Evolutionary conservation across 2,888 invertebrate genomes (phyloP), one percentile per base, ranked within the genome.

Genomic region (Yponomeuta plumbellus): DNA sequence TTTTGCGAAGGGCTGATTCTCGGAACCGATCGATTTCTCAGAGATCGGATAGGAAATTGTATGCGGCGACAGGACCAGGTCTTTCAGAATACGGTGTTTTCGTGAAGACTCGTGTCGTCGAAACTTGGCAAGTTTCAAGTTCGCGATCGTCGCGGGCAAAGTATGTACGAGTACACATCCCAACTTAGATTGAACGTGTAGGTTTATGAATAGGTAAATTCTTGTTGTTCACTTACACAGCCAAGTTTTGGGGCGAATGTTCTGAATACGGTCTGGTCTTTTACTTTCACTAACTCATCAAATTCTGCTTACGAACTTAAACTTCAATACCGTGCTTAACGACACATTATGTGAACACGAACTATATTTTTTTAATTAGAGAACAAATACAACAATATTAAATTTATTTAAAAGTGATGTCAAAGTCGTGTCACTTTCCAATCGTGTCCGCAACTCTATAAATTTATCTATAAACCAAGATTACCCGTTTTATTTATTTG

Each of bases 201-300:
- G 44, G 44, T 52, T 52, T 52, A 52, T 52, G 44, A 52, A 52
- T 52, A 52, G 44, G 44, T 52, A 52, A 52, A 52, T 52, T 52
- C 17, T 52, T 52, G 44, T 52, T 52, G 44, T 17, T 1, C 44
- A 52, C 17, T 52, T 6, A 52, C 44, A 52, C 44, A 5, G 17
- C 44, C 17, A 52, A 52, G 44, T 52, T 17, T 52, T 3, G 13
- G 8, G 8, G 13, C 17, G 3, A 17, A 52, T 3, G 3, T 6
- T 52, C 13, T 13, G 44, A 17, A 1, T 2, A 17, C 5, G 13
- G 44, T 52, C 2, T 52, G 10, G 17, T 17, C 44, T 17, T 52
- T 52, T 52, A 52, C 44, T 52, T 52, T 52, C 17, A 52, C 13
- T 52, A 52, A 17, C 44, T 52, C 44, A 52, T 17, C 34, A n/a